These are phyloP conservation scores for Mythimna lalbum DNA, from an alignment of 2,888 invertebrate species.

Conservation along the genomic window DNA sequence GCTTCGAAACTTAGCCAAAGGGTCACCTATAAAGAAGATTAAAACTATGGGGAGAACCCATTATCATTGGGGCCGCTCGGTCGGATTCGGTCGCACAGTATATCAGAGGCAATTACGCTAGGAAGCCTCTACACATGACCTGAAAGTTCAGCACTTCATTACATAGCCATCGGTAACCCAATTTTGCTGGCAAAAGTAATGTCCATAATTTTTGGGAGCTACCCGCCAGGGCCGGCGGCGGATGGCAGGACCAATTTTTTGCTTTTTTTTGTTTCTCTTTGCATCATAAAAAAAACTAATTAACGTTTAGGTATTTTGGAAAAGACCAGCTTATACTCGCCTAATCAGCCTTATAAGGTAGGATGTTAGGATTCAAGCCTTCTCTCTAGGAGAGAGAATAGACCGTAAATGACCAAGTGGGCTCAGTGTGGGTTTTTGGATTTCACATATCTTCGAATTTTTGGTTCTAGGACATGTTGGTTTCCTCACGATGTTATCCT, in stretches of 20 bases:
- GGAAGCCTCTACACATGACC: constrained; percentile 81
- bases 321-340: too few relatives aligned
- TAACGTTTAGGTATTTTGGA: background rate
- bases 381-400: too few relatives aligned
- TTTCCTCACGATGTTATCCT: too few relatives aligned
- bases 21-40: constrained; percentile 88
- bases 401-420: too few relatives aligned
- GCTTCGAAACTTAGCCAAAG: constrained; percentile 73
- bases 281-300: background rate
- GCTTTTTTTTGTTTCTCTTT: background rate
- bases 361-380: too few relatives aligned
- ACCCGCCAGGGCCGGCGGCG: constrained; percentile 47
- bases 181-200: constrained; percentile 74
- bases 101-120: constrained; percentile 82
- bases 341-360: too few relatives aligned
- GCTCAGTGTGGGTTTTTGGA: too few relatives aligned
- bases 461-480: too few relatives aligned
- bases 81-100: constrained; percentile 77
- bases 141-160: constrained; percentile 88
- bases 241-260: background rate
- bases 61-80: constrained; percentile 75
- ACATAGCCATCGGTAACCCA: constrained; percentile 80
- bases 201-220: constrained; percentile 71
- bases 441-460: too few relatives aligned
- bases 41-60: constrained; percentile 83